Evolutionary conservation across 2,888 invertebrate species (phyloP), one percentile per base, ranked within the genome.

Genomic region (Caenorhabditis drosophilae): DNA sequence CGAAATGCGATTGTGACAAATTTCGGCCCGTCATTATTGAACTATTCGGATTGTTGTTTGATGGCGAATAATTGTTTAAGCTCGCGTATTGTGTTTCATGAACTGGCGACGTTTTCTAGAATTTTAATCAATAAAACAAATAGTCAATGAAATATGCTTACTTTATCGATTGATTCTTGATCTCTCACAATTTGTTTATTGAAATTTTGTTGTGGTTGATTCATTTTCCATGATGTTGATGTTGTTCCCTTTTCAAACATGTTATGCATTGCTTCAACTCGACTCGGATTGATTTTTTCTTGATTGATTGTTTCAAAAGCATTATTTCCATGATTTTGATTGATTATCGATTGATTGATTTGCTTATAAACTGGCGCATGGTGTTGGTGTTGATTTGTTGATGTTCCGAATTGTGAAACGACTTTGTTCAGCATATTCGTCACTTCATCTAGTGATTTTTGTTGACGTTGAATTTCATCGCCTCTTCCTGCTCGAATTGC

Each of bases 181-280:
- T n/a, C n/a, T n/a, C n/a, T n/a, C n/a, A n/a, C n/a, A n/a, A n/a
- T n/a, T n/a, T n/a, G n/a, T n/a, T n/a, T n/a, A n/a, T n/a, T 9
- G 11, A n/a, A n/a, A 36, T 54, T 45, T 35, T 56, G 47, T 15
- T 47, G 48, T 15, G 50, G 50, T 23, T 56, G 62, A 15, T 54
- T 54, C 58, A 64, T 64, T 41, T 60, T 60, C 66, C 66, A 67
- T 3, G 66, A 55, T 7, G 66, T 66, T 6, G 66, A 50, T 9
- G 60, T 48, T 4, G 67, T 60, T 20, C 70, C 67, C 31, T 63
- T 56, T 48, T 82, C 82, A 66, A 82, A 82, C 75, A 82, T 78
- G 27, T 75, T 70, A 42, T 79, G 78, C 67, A 82, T 81, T 16
- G 79, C 78, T 47, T 80, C 79, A 15, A 81, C 81, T 15, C 78